Percentiles rank a stretch among this genome's conserved stretches.
Evolutionary conservation across 1,140 invertebrate species (phyloP).

Genomic region (Papilio helenus): DNA sequence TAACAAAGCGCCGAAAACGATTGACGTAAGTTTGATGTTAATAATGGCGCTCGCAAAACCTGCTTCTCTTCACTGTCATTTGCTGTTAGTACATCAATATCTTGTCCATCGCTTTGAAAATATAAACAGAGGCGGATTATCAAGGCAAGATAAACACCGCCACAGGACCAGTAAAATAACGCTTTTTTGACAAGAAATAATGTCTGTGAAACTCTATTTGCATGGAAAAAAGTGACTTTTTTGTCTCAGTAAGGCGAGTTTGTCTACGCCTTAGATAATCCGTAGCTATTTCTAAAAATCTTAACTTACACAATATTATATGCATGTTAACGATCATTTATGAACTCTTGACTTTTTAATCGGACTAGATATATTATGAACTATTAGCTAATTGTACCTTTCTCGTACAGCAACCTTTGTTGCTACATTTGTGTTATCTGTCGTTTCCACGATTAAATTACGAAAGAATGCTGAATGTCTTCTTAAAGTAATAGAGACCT

Average conservation of each 20-base stretch:
- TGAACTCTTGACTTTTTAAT: too few species aligned
- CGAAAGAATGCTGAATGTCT: too few species aligned
- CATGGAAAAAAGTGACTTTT: too few species aligned
- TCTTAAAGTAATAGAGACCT: too few species aligned
- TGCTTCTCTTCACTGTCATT: constrained; percentile 4
- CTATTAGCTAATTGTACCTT: too few species aligned
- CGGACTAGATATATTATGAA: neutral
- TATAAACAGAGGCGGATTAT: neutral
- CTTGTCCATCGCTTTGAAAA: neutral
- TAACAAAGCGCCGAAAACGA: constrained; percentile 38
- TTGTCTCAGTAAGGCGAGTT: neutral
- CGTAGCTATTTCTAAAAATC: neutral
- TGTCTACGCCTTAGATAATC: neutral
- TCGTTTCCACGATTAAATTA: too few species aligned
- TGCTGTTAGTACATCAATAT: neutral
- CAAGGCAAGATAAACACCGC: too few species aligned
- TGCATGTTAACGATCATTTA: neutral
- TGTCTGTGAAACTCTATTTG: too few species aligned
- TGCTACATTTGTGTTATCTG: too few species aligned
- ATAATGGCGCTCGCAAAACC: constrained; percentile 1
- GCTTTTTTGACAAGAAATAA: too few species aligned
- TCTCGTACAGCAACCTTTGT: too few species aligned
- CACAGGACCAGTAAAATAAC: too few species aligned
- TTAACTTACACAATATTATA: neutral
- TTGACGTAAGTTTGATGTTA: constrained; percentile 45